These are phyloP conservation scores for Myotis daubentonii DNA, from an alignment of 2,797 vertebrate genomes.

Conservation along the genomic window DNA sequence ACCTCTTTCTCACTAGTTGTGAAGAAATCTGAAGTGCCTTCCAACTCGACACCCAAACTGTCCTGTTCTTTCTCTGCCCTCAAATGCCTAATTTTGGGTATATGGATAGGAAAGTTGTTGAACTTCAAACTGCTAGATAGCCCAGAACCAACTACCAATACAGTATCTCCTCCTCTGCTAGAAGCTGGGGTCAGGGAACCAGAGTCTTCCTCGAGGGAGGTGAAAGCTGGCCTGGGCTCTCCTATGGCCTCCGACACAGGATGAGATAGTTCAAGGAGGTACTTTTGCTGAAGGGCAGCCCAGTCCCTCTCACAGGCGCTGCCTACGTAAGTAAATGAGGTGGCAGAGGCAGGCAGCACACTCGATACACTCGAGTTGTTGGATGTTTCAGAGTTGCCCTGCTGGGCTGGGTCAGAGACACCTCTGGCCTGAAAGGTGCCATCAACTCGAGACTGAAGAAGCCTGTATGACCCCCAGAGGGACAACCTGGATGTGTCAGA, in stretches of 20 bases:
- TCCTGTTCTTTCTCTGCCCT: slow-evolving; percentile 71
- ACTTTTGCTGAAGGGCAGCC: slow-evolving; percentile 78
- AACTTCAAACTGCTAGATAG: slow-evolving; percentile 38
- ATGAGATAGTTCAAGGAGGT: slow-evolving; percentile 68
- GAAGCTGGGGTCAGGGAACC: slow-evolving; percentile 57
- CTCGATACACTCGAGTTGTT: slow-evolving; percentile 15
- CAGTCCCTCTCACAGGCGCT: slow-evolving; percentile 65
- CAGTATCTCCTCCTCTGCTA: slow-evolving; percentile 54
- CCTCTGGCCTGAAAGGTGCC: slow-evolving; percentile 5
- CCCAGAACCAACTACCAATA: slow-evolving; percentile 33
- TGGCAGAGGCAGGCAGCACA: slow-evolving; percentile 48
- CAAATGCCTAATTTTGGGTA: slow-evolving; percentile 11
- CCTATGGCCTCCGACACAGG: slow-evolving; percentile 60
- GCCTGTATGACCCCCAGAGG: background rate
- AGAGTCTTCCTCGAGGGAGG: slow-evolving; percentile 65
- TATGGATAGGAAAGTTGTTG: slow-evolving; percentile 17
- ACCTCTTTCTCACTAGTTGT: slow-evolving; percentile 74
- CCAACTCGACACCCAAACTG: slow-evolving; percentile 49
- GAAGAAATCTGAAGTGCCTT: slow-evolving; percentile 64
- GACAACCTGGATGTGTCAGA: slow-evolving; percentile 68
- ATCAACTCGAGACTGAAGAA: background rate
- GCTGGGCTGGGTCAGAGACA: background rate
- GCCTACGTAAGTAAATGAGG: slow-evolving; percentile 57
- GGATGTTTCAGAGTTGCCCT: slow-evolving; percentile 16
- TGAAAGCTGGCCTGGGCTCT: slow-evolving; percentile 57